phyloP scores from a whole-genome alignment of 92 coral and sea anemone genomes.

The Galaxea fascicularis region DNA sequence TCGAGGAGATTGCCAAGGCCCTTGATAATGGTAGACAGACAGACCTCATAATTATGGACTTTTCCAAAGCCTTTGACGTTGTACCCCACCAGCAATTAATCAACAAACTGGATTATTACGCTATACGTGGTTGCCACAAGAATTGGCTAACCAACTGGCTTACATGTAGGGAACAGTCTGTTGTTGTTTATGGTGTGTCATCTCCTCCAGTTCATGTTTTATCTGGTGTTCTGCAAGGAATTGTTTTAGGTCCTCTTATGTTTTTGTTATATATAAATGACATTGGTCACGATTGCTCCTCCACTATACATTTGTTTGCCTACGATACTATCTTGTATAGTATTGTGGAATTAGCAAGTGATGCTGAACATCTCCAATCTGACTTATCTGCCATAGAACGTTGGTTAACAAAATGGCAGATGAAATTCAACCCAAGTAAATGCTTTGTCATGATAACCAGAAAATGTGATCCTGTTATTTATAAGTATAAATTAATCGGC shows the following conservation, averaged over 20 bases:
- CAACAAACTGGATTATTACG: constrained; percentile 23
- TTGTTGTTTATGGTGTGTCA: constrained; percentile 51
- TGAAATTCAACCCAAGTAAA: constrained; percentile 66
- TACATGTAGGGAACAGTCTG: constrained; percentile 49
- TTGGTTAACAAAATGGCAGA: constrained; percentile 57
- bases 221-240: constrained; percentile 33
- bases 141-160: constrained; percentile 35
- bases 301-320: constrained; percentile 9
- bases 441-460: constrained; percentile 62
- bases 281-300: constrained; percentile 15
- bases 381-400: constrained; percentile 33
- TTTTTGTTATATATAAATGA: too few relatives aligned
- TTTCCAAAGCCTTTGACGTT: too few relatives aligned
- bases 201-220: constrained; percentile 30
- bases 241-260: too few relatives aligned
- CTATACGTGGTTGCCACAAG: constrained; percentile 3
- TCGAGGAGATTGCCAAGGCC: too few relatives aligned
- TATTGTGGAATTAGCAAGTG: constrained; percentile 31
- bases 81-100: too few relatives aligned
- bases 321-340: constrained; percentile 31
- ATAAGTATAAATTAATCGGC: constrained; percentile 43
- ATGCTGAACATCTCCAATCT: constrained; percentile 34
- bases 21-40: too few relatives aligned
- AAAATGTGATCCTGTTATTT: constrained; percentile 36
- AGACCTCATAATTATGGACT: too few relatives aligned